These are phyloP conservation scores for Gymnoscelis rufifasciata DNA, from an alignment of 2,888 invertebrate species.

Conservation along the genomic window DNA sequence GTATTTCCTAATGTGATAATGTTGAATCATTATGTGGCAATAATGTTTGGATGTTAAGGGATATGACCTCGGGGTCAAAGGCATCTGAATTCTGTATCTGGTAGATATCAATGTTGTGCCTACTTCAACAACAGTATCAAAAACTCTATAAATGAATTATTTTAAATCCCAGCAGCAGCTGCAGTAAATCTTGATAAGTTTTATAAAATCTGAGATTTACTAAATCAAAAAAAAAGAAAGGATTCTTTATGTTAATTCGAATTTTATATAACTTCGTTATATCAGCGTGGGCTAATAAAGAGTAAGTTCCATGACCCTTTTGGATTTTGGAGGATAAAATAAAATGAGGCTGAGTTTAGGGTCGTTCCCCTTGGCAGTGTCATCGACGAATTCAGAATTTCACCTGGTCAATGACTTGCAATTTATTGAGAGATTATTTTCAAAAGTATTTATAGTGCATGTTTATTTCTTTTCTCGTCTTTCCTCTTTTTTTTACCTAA, in stretches of 20 bases:
- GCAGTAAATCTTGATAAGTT: too few species aligned
- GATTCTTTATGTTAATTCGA: background rate
- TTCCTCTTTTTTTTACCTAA: too few species aligned
- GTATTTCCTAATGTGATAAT: conserved; percentile 21
- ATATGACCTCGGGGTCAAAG: conserved; percentile 7
- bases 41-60: conserved; percentile 1
- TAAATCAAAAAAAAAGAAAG: too few species aligned
- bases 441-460: background rate
- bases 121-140: too few species aligned
- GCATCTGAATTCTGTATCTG: background rate
- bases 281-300: conserved; percentile 1
- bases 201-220: too few species aligned
- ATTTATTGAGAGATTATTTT: background rate
- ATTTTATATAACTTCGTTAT: background rate
- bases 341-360: conserved; percentile 16
- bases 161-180: too few species aligned
- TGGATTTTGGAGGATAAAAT: conserved; percentile 7
- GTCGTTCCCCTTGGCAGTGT: conserved; percentile 21
- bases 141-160: too few species aligned
- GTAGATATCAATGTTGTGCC: too few species aligned
- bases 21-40: background rate
- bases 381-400: conserved; percentile 22
- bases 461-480: background rate
- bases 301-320: conserved; percentile 7
- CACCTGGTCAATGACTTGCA: conserved; percentile 13